Evolutionary conservation across 2,797 vertebrate genomes (phyloP), one percentile per base, ranked within the genome.

Genomic region (Morus bassanus): DNA sequence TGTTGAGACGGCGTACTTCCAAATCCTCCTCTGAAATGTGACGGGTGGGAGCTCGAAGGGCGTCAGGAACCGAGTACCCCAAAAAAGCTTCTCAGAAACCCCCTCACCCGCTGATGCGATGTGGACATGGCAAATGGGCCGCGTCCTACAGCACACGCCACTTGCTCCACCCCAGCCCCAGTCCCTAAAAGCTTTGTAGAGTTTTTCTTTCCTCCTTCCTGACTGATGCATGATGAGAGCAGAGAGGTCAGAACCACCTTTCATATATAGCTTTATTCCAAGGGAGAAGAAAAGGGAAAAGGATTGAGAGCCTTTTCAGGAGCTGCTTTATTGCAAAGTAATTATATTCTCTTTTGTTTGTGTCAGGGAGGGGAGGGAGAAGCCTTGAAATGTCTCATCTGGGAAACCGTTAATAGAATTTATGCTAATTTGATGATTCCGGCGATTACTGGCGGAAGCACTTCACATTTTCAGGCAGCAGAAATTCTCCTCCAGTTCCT

Each of bases 361-460:
- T 88, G 86, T 72, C 80, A 13, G 87, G 94, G 85, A 87, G 28
- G 70, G 53, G 80, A 72, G 68, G 94, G 77, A 90, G 92, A 94
- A 95, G 95, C 95, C 89, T 96, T 76, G 84, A 89, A 97, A 97
- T 14, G 93, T 95, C 85, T 94, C 64, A 91, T 95, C 96, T 88
- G 79, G 93, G 96, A 97, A 97, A 94, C 92, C 33, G 85, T 97
- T 97, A 96, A 97, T 95, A 96, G 95, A 94, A 97, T 98, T 97
- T 97, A 97, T 96, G 97, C 96, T 97, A 97, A 97, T 97, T 96
- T 96, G 95, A 96, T 95, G 45, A 96, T 69, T 46, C 95, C 69
- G 75, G 91, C 72, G 91, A 97, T 97, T 97, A 85, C 95, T 92
- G 88, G 95, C 89, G 95, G 97, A 96, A 97, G 88, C 93, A 87